phyloP scores from a whole-genome alignment of 2,797 vertebrate species.

The Molothrus aeneus region DNA sequence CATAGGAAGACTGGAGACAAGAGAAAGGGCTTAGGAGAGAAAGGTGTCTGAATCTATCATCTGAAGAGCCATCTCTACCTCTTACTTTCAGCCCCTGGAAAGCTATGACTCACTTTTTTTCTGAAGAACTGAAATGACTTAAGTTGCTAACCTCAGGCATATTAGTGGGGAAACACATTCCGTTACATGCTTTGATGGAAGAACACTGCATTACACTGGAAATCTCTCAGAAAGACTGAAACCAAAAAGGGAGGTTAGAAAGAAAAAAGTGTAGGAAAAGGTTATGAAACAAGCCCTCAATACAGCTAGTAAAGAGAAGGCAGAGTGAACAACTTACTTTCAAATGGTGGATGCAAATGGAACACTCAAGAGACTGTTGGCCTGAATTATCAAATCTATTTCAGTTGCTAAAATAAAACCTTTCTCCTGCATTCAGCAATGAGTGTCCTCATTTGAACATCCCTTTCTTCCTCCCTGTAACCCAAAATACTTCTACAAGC shows the following conservation, averaged over 20 bases:
- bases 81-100: background rate
- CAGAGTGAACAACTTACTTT: background rate
- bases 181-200: background rate
- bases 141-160: background rate
- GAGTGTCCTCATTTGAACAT: background rate
- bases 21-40: background rate
- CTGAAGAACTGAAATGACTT: background rate
- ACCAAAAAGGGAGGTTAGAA: background rate
- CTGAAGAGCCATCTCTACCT: background rate
- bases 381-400: constrained; percentile 40
- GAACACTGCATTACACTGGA: background rate
- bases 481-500: background rate
- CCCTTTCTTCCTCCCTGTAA: background rate
- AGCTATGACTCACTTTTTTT: background rate
- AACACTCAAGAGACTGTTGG: background rate
- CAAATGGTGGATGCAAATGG: background rate
- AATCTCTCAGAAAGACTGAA: background rate
- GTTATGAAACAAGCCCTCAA: background rate
- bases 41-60: background rate
- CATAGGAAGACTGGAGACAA: background rate
- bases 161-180: background rate
- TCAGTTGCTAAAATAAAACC: constrained; percentile 34
- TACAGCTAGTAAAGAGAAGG: background rate
- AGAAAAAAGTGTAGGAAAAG: background rate
- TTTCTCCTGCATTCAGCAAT: background rate